These are phyloP conservation scores for Loxodonta africana DNA, from an alignment of 2,113 vertebrate species.

Conservation along the genomic window DNA sequence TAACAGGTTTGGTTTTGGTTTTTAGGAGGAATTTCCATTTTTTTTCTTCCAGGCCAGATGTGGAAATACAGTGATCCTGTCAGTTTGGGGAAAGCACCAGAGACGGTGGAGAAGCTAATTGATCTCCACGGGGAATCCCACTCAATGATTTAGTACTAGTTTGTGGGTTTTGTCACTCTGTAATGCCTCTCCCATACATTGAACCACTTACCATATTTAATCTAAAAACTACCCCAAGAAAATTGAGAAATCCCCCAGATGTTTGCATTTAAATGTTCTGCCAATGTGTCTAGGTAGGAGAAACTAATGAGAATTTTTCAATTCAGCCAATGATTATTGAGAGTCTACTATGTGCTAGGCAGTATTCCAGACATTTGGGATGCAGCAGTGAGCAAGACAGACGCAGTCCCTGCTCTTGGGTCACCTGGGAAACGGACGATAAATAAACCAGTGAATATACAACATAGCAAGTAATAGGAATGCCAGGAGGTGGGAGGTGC, in stretches of 20 bases:
- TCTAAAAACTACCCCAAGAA: slow-evolving; percentile 14
- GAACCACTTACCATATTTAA: not conserved
- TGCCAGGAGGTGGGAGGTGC: not conserved
- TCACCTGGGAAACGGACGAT: not conserved
- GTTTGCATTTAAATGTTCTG: not conserved
- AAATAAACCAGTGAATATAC: not conserved
- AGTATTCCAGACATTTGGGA: not conserved
- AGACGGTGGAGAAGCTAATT: not conserved
- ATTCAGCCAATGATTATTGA: not conserved
- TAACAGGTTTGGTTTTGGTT: too few relatives aligned
- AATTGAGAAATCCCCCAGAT: not conserved
- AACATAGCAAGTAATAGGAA: too few relatives aligned
- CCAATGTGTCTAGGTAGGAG: not conserved
- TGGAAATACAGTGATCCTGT: not conserved
- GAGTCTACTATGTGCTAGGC: not conserved
- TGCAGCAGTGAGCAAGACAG: not conserved
- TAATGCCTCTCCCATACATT: not conserved
- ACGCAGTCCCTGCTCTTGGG: not conserved
- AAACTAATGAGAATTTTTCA: not conserved
- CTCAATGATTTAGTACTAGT: not conserved
- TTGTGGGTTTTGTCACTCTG: not conserved
- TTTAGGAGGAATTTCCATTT: not conserved
- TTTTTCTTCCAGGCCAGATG: not conserved
- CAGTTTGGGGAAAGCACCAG: not conserved
- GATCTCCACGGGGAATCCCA: not conserved